A percentile compares a stretch with the other conserved stretches of the same genome.
Evolutionary conservation across 2,888 invertebrate genomes (phyloP).

Genomic region (Caenorhabditis drosophilae): DNA sequence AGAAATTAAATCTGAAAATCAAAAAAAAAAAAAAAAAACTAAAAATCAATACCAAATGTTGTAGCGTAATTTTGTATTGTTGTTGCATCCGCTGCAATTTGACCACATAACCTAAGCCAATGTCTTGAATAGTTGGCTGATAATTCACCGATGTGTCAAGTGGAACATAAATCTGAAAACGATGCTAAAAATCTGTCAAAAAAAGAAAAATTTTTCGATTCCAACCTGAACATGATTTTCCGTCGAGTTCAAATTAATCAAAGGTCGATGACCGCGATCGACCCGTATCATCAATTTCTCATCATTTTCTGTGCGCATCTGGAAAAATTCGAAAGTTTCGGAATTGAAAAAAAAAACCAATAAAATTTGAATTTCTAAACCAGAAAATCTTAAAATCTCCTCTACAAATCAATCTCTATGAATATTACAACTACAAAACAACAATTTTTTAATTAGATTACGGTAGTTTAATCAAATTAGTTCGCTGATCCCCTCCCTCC

Average conservation of each 20-base stretch:
- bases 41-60: slow-evolving; percentile 41
- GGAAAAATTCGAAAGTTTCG: slow-evolving; percentile 12
- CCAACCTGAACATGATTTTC: slow-evolving; percentile 35
- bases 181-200: slow-evolving; percentile 1
- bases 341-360: neutral
- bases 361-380: neutral
- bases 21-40: too few relatives aligned
- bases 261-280: slow-evolving; percentile 43
- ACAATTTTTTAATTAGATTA: too few relatives aligned
- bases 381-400: neutral
- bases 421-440: neutral
- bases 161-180: slow-evolving; percentile 44
- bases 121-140: slow-evolving; percentile 39
- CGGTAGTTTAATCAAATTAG: too few relatives aligned
- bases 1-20: too few relatives aligned
- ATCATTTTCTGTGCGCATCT: slow-evolving; percentile 29
- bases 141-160: slow-evolving; percentile 44
- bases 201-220: neutral
- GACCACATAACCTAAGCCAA: slow-evolving; percentile 35
- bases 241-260: slow-evolving; percentile 18
- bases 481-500: too few relatives aligned
- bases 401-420: neutral
- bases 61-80: slow-evolving; percentile 51
- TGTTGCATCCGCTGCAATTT: slow-evolving; percentile 49
- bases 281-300: slow-evolving; percentile 44